Base-by-base conservation (phyloP, 2,113 vertebrate species). In the Cygnus buccinator region DNA sequence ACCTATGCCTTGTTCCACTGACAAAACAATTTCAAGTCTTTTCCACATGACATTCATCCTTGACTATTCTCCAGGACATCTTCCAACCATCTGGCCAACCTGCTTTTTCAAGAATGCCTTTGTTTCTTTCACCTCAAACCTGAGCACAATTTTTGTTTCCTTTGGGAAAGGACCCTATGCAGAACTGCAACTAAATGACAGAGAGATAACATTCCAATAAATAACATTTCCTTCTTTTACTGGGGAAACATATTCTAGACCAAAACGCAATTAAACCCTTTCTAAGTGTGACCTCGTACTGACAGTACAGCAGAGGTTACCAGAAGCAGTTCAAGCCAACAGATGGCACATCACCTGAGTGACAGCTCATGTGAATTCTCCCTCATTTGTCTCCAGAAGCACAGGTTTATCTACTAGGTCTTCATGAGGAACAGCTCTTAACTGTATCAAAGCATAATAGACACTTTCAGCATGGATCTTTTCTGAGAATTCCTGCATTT, bases 281-380 rank as follows among this genome's bases (percentile, higher is more conserved):
- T 76, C 62, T 80, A 46, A 80, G 83, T 25, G 25, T 13, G 29
- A 46, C 48, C 33, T 83, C 2, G 0, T 11, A 13, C 22, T 35
- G 44, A 52, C 31, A 31, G 43, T 52, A 28, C 46, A 67, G n/a
- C 82, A 87, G 16, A 46, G 43, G 22, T 75, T 52, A 85, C 39
- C 39, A 10, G 31, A 70, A 50, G 10, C 41, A 68, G 43, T 26
- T 48, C 29, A 80, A 70, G 41, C 17, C 48, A 78, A 33, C 26
- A 79, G 54, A 57, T 41, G 3, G 2, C 0, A 0, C 5, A 25
- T 11, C 22, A 25, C 39, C 50, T 25, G 26, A 77, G 39, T 4
- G 9, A 67, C 62, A 44, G 37, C 21, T 84, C 14, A 37, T 8
- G 35, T 6, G 23, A 76, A n/a, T 46, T 65, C 11, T 57, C 48